phyloP scores from a whole-genome alignment of 2,113 vertebrate species.

The Melanotaenia duboulayi region DNA sequence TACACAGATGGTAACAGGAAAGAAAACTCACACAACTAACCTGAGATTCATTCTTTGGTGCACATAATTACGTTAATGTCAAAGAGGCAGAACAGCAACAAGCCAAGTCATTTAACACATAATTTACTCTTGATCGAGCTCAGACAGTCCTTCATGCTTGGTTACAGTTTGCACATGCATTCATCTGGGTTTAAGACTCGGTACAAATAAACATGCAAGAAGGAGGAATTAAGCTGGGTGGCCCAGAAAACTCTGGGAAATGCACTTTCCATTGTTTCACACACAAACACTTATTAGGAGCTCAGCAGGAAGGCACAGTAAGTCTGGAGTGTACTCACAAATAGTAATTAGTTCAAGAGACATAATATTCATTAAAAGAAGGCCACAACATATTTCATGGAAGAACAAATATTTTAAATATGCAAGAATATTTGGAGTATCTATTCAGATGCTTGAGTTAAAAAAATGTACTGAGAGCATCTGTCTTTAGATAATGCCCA shows the following conservation, averaged over 20 bases:
- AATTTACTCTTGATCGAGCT: conserved; percentile 22
- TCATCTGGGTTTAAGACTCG: neutral
- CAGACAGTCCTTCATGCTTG: conserved; percentile 24
- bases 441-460: conserved; percentile 27
- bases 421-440: neutral
- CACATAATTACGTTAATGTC: conserved; percentile 4
- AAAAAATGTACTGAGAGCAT: conserved; percentile 2
- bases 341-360: conserved; percentile 44
- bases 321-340: conserved; percentile 37
- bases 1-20: neutral
- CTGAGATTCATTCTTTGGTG: conserved; percentile 63
- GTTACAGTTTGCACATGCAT: conserved; percentile 52
- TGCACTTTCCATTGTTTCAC: conserved; percentile 26
- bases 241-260: conserved; percentile 45
- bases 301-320: conserved; percentile 57
- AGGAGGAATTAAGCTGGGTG: conserved; percentile 47
- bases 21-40: conserved; percentile 18
- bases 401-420: neutral
- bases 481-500: neutral
- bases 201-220: conserved; percentile 39
- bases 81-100: conserved; percentile 5
- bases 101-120: conserved; percentile 4
- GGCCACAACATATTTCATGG: neutral
- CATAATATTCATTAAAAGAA: neutral
- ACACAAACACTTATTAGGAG: conserved; percentile 57